A percentile compares a stretch with the other conserved stretches of the same genome.
phyloP scores from a whole-genome alignment of 2,888 invertebrate species.

The Chalcis sispes region DNA sequence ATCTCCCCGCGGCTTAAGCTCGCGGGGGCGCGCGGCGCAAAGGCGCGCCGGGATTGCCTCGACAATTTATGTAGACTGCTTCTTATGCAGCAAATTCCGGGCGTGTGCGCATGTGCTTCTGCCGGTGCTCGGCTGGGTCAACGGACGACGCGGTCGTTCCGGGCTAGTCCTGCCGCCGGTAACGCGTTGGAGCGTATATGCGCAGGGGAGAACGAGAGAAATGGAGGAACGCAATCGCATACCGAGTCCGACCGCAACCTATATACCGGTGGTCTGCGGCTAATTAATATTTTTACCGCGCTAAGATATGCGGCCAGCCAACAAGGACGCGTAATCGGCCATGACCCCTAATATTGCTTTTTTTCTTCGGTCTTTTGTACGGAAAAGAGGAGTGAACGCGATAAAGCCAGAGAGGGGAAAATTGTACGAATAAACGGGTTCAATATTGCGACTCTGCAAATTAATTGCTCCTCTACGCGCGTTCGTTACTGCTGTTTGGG shows the following conservation, averaged over 20 bases:
- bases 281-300: conserved; percentile 65
- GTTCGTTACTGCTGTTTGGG: no score
- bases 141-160: conserved; percentile 32
- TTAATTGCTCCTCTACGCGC: conserved; percentile 31
- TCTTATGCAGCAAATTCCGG: conserved; percentile 60
- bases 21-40: background rate
- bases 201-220: background rate
- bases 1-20: background rate
- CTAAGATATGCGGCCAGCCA: background rate
- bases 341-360: conserved; percentile 38
- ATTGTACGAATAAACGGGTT: conserved; percentile 2
- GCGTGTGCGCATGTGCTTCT: background rate
- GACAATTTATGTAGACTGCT: conserved; percentile 64
- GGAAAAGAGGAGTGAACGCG: background rate
- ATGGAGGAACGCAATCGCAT: conserved; percentile 58
- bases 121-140: background rate
- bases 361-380: background rate
- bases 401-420: background rate
- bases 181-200: background rate
- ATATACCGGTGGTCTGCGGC: conserved; percentile 58
- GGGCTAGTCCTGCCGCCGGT: background rate
- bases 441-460: conserved; percentile 15
- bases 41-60: background rate
- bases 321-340: conserved; percentile 48
- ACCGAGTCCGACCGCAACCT: conserved; percentile 58